Evolutionary conservation across 2,888 invertebrate genomes (phyloP).

Genomic region (Gisinianus flammeolus): DNA sequence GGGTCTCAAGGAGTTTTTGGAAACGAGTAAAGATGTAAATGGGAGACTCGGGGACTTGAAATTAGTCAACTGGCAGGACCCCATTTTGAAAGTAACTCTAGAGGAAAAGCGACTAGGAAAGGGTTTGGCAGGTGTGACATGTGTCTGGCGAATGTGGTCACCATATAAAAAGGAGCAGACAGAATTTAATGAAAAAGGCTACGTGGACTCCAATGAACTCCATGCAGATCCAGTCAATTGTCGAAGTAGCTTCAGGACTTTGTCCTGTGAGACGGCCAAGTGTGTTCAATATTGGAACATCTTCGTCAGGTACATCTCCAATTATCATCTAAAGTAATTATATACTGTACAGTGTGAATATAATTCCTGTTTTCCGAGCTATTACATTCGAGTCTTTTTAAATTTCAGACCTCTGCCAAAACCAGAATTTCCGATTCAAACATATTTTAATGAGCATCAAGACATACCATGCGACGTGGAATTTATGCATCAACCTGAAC

Average conservation of each 20-base stretch:
- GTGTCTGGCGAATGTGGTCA: conserved; percentile 11
- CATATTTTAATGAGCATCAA: not conserved
- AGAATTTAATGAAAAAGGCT: conserved; percentile 19
- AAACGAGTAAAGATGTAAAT: not conserved
- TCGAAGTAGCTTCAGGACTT: not conserved
- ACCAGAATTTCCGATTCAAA: conserved; percentile 11
- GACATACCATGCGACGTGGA: conserved; percentile 6
- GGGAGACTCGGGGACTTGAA: not conserved
- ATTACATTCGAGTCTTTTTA: too few relatives aligned
- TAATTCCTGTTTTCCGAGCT: too few relatives aligned
- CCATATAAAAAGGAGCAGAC: not conserved
- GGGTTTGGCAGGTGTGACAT: not conserved
- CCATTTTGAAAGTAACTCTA: not conserved
- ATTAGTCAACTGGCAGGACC: conserved; percentile 34
- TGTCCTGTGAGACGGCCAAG: conserved; percentile 7
- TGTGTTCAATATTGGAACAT: conserved; percentile 25
- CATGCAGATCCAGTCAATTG: conserved; percentile 16
- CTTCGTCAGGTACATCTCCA: not conserved
- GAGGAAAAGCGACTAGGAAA: not conserved
- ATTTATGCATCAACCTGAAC: conserved; percentile 4
- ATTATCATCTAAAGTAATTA: too few relatives aligned
- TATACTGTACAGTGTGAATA: too few relatives aligned
- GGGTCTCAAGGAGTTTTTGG: not conserved
- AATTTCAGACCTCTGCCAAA: conserved; percentile 12
- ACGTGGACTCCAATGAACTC: not conserved